Conservation (phyloP, 2,888 invertebrate species). For the Linyphia triangularis region DNA sequence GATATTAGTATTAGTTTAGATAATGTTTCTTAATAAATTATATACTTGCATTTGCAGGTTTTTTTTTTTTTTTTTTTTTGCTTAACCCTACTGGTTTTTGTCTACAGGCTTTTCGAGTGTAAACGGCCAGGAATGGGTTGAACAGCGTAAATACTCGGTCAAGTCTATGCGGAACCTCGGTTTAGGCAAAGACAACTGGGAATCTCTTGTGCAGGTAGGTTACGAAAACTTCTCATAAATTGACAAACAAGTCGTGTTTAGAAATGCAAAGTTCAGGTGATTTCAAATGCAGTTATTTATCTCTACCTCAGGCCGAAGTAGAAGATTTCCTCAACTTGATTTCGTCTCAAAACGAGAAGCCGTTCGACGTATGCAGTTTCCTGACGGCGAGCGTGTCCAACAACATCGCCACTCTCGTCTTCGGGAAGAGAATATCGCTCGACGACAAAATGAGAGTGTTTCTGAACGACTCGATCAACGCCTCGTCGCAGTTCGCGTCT, state of each 20-base stretch:
- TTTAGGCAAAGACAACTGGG: constrained; percentile 56
- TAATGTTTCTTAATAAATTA: too few species aligned
- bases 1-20: too few species aligned
- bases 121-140: constrained; percentile 62
- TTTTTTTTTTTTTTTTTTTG: not conserved
- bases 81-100: not conserved
- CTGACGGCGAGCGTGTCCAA: constrained; percentile 68
- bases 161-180: constrained; percentile 52
- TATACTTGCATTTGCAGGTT: too few species aligned
- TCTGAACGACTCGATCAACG: constrained; percentile 23
- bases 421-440: constrained; percentile 59
- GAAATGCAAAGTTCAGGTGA: too few species aligned
- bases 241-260: too few species aligned
- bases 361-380: constrained; percentile 35
- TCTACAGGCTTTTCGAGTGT: constrained; percentile 69
- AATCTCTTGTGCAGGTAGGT: constrained; percentile 31
- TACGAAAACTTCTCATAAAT: too few species aligned
- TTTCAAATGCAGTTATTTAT: not conserved
- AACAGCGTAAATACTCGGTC: constrained; percentile 49
- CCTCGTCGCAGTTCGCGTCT: not conserved
- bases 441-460: constrained; percentile 54
- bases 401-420: constrained; percentile 66
- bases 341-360: not conserved
- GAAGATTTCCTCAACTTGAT: constrained; percentile 64
- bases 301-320: constrained; percentile 69